Conservation (phyloP, 2,888 invertebrate genomes). For the Sisyra terminalis region DNA sequence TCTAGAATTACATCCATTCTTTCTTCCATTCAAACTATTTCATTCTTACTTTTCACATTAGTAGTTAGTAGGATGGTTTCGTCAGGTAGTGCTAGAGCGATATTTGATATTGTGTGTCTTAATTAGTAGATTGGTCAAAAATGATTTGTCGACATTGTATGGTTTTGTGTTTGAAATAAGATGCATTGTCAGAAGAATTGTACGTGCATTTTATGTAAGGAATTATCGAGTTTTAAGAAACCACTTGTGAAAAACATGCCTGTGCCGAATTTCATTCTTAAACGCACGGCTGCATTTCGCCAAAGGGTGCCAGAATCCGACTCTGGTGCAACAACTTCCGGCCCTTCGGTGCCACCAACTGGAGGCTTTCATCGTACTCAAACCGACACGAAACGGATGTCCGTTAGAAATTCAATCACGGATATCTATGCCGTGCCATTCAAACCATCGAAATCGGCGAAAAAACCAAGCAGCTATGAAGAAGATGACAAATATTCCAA, state of each 20-base stretch:
- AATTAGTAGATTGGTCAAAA: no score
- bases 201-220: slow-evolving; percentile 57
- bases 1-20: no score
- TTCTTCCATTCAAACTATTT: no score
- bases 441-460: not conserved
- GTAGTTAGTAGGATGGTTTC: no score
- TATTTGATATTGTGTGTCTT: no score
- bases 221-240: slow-evolving; percentile 34
- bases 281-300: slow-evolving; percentile 7
- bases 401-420: not conserved
- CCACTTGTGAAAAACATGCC: slow-evolving; percentile 23
- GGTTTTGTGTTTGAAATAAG: no score
- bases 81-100: no score
- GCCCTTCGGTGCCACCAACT: not conserved
- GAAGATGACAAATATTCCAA: not conserved
- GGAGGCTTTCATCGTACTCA: not conserved
- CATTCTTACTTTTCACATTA: no score
- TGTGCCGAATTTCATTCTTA: slow-evolving; percentile 5
- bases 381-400: not conserved
- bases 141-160: no score
- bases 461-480: not conserved
- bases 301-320: slow-evolving; percentile 2
- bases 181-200: slow-evolving; percentile 54
- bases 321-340: not conserved
- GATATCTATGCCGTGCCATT: slow-evolving; percentile 7